Base-by-base conservation (phyloP, 1,140 invertebrate species). In the Drosophila jambulina region DNA sequence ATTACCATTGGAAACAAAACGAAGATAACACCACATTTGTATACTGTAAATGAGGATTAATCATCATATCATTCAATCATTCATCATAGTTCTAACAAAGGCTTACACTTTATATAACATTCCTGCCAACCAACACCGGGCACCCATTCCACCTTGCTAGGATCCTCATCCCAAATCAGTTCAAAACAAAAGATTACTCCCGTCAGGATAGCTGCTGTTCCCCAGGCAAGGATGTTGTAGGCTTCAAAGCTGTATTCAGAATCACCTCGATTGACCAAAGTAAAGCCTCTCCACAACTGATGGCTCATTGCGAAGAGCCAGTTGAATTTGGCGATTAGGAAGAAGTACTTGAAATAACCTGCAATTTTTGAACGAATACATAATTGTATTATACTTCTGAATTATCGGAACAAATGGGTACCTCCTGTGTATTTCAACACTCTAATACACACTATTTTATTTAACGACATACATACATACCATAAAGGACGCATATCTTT, bases 1-100 rank as follows among this genome's bases (percentile, higher is more conserved):
- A n/a, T 40, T n/a, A 8, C 2, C 3, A 17, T 8, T 7, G 38
- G 17, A 3, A 40, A 4, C 0, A 3, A 4, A n/a, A 9, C 0
- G 38, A 9, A 40, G 17, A n/a, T n/a, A 4, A 9, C 3, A 0
- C 38, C 0, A n/a, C n/a, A n/a, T n/a, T n/a, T n/a, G 3, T 1
- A 3, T 0, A 1, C 38, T 40, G 17, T 3, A 40, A 40, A n/a
- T 40, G 9, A n/a, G 17, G 3, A 40, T 9, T 32, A 32, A 12
- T 32, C 32, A 32, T 32, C 32, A 32, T 4, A 32, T 32, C 32
- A 32, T 32, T 32, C 3, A 32, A 32, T 6, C 32, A 32, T 32
- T 12, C 10, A 12, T 32, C 32, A 12, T 4, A 32, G 32, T 32
- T 32, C 9, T 32, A 32, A 6, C 29, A 32, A 32, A 32, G 2